These are phyloP conservation scores for Amazona ochrocephala DNA, from an alignment of 2,797 vertebrate species.

Conservation along the genomic window DNA sequence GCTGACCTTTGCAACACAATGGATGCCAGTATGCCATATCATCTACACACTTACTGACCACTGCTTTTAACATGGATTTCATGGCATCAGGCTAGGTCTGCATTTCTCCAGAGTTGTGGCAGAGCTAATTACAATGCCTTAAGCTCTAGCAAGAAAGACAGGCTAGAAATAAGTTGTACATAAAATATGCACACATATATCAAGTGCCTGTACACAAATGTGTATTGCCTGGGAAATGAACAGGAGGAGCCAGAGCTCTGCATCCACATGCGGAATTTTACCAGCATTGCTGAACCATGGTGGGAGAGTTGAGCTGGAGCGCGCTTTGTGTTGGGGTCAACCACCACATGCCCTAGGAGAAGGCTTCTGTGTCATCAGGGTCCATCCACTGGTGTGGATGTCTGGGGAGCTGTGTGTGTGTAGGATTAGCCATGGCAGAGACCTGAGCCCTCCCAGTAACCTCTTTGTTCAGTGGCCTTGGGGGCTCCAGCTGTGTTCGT, in stretches of 20 bases:
- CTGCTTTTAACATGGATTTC: neutral
- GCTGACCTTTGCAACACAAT: neutral
- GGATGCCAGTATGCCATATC: neutral
- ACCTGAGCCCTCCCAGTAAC: neutral
- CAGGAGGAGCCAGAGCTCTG: neutral
- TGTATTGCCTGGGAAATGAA: neutral
- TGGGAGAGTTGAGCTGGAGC: neutral
- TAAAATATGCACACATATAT: neutral
- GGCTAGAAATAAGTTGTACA: neutral
- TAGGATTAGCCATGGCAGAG: neutral
- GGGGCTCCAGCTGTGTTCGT: neutral
- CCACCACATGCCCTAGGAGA: neutral
- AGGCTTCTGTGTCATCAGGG: neutral
- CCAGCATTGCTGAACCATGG: neutral
- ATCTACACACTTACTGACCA: neutral
- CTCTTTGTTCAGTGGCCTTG: neutral
- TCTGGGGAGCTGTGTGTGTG: neutral
- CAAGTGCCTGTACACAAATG: neutral
- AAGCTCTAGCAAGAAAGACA: neutral
- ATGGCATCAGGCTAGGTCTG: neutral
- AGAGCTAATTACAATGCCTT: neutral
- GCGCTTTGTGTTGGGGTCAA: neutral
- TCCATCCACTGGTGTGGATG: neutral
- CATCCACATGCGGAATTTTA: neutral
- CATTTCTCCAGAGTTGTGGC: neutral